Evolutionary conservation across 2,888 invertebrate genomes (phyloP).

Genomic region (Macaria liturata): DNA sequence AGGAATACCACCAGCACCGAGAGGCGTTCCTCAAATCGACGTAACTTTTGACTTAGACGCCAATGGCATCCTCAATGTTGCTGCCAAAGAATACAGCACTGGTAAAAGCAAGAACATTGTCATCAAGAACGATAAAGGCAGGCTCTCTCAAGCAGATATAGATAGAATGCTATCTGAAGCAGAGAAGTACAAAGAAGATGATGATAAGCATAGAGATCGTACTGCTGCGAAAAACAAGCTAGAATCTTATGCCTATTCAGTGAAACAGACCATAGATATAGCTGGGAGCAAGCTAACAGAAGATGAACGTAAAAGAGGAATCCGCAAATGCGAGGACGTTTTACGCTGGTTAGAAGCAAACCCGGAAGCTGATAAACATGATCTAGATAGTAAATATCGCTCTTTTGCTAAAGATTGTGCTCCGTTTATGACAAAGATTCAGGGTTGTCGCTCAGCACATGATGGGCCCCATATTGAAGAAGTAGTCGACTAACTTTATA

Average conservation of each 20-base stretch:
- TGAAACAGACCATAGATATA: conserved; percentile 86
- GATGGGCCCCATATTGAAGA: conserved; percentile 83
- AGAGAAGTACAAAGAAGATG: conserved; percentile 87
- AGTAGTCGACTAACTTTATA: conserved; percentile 67
- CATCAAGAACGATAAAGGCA: conserved; percentile 92
- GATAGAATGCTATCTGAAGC: conserved; percentile 92
- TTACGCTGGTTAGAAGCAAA: conserved; percentile 88
- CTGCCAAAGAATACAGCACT: conserved; percentile 87
- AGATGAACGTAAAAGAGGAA: conserved; percentile 81
- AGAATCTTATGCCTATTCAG: conserved; percentile 87
- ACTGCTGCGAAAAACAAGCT: conserved; percentile 87
- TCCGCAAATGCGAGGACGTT: conserved; percentile 80
- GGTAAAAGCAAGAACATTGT: conserved; percentile 89
- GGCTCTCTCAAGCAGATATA: conserved; percentile 92
- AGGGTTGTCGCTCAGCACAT: conserved; percentile 47
- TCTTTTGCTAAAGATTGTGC: conserved; percentile 49
- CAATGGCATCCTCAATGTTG: conserved; percentile 92
- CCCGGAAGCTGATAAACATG: conserved; percentile 85
- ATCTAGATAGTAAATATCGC: conserved; percentile 84
- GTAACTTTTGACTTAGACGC: conserved; percentile 90
- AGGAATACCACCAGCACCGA: conserved; percentile 87
- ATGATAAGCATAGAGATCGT: conserved; percentile 85
- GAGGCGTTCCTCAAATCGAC: conserved; percentile 86
- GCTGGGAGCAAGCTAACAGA: conserved; percentile 82
- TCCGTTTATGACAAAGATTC: conserved; percentile 85